A percentile compares a stretch with the other conserved stretches of the same genome.
These are phyloP conservation scores for Leptosomus discolor DNA, from an alignment of 2,113 vertebrate species.

Conservation along the genomic window DNA sequence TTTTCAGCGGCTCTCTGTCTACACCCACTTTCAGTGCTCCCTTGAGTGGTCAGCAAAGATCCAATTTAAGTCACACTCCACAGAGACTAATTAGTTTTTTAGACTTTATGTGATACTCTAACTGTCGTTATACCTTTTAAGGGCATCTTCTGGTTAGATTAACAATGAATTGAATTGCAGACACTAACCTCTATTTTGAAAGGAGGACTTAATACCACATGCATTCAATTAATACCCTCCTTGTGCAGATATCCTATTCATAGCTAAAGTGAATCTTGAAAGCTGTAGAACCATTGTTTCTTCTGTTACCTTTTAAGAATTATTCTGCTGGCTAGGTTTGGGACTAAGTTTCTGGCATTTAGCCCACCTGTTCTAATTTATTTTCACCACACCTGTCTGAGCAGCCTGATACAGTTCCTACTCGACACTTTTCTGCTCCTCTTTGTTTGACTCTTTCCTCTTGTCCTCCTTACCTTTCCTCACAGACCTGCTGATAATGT, in stretches of 20 bases:
- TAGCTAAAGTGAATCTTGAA: background rate
- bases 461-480: background rate
- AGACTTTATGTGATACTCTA: background rate
- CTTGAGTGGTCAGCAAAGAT: background rate
- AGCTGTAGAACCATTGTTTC: background rate
- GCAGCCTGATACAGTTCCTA: background rate
- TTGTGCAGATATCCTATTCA: background rate
- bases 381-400: background rate
- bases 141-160: background rate
- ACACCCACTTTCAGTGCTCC: background rate
- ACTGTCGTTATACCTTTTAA: background rate
- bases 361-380: background rate
- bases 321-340: background rate
- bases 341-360: background rate
- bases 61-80: background rate
- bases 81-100: background rate
- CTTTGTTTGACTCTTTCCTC: background rate
- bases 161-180: background rate
- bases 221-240: background rate
- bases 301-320: background rate
- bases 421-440: background rate
- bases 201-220: background rate
- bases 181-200: background rate
- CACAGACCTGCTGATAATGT: background rate
- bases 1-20: background rate